These are phyloP conservation scores for Chaetodon trifascialis DNA, from an alignment of 2,113 vertebrate genomes.

Conservation along the genomic window DNA sequence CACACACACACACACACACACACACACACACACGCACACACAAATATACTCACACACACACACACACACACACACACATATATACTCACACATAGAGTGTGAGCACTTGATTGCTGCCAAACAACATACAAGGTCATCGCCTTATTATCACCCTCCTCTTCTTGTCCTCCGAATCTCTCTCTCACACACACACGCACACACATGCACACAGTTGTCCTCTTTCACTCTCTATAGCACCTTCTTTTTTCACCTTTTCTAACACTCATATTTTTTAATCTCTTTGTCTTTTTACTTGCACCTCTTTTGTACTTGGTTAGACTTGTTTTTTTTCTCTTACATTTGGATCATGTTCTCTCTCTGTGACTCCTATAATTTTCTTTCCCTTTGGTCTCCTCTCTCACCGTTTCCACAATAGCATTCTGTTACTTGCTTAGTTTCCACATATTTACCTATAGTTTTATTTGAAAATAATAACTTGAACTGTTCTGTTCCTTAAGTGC, in stretches of 20 bases:
- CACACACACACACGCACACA: slow-evolving; percentile 21
- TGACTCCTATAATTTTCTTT: not conserved
- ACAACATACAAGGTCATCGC: slow-evolving; percentile 67
- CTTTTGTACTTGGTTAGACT: not conserved
- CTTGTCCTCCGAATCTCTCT: slow-evolving; percentile 46
- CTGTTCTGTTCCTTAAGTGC: not conserved
- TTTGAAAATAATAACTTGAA: not conserved
- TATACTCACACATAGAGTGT: slow-evolving; percentile 36
- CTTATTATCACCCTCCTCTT: slow-evolving; percentile 60
- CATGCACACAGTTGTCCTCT: not conserved
- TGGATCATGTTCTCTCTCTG: not conserved
- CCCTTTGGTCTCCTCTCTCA: not conserved
- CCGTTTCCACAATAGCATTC: not conserved
- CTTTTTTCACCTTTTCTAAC: slow-evolving; percentile 7
- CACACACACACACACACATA: slow-evolving; percentile 33
- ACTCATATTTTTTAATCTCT: not conserved
- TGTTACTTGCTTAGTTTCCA: not conserved
- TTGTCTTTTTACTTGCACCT: not conserved
- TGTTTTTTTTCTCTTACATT: slow-evolving; percentile 16
- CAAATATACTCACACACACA: slow-evolving; percentile 38
- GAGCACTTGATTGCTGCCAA: slow-evolving; percentile 61
- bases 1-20: slow-evolving; percentile 3
- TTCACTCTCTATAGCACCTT: slow-evolving; percentile 1
- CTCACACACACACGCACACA: slow-evolving; percentile 15
- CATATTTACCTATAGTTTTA: not conserved